Evolutionary conservation across 2,797 vertebrate species (phyloP).

Genomic region (Enteromius viviparus): DNA sequence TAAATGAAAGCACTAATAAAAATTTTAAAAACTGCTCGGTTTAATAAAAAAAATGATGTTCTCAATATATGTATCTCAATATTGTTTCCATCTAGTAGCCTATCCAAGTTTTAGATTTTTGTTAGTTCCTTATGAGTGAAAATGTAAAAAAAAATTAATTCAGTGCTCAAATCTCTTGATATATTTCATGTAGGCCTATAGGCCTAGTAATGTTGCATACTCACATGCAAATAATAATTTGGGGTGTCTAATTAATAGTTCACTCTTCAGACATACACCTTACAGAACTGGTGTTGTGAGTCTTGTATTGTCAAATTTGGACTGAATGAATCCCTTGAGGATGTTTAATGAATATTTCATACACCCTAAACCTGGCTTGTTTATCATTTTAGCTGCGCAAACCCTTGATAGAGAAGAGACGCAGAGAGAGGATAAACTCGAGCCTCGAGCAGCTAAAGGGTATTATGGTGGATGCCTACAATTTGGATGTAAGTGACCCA

Average conservation of each 20-base stretch:
- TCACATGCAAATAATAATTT: not conserved
- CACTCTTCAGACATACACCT: not conserved
- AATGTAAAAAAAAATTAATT: too few relatives aligned
- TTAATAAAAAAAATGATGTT: not conserved
- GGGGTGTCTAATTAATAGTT: not conserved
- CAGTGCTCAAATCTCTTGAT: not conserved
- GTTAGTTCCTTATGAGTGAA: not conserved
- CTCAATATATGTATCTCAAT: not conserved
- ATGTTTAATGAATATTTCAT: not conserved
- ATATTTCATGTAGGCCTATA: not conserved
- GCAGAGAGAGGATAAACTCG: conserved; percentile 69
- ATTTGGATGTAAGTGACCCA: conserved; percentile 66
- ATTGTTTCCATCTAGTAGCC: not conserved
- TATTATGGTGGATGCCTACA: conserved; percentile 72
- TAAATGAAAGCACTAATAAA: not conserved
- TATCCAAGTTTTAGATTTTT: not conserved
- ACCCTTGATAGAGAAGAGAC: conserved; percentile 69
- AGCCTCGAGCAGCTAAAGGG: conserved; percentile 71
- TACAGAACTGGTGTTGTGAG: not conserved
- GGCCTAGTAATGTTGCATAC: not conserved
- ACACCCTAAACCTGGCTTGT: not conserved
- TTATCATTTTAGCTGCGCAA: conserved; percentile 64
- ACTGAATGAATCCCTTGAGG: not conserved
- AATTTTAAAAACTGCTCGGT: not conserved
- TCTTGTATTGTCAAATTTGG: not conserved